Base-by-base conservation (phyloP, 2,888 invertebrate genomes). In the Chalcis sispes region DNA sequence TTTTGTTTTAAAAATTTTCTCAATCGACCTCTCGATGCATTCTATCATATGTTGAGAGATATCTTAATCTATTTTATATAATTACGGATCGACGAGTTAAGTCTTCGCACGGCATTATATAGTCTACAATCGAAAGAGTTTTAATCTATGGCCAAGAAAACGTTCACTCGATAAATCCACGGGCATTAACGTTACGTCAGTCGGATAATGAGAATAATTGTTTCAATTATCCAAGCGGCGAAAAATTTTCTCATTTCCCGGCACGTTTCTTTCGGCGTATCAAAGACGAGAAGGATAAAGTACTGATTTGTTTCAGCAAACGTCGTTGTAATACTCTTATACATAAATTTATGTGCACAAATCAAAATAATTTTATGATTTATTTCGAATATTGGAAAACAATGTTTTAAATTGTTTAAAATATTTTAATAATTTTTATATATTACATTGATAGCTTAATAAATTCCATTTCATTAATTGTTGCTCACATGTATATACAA, bases 171-270 rank as follows among this genome's bases (percentile, higher is more conserved):
- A 42, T 67, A 67, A 50, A 70, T 59, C 32, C 36, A 32, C 36
- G 52, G 2, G 10, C 25, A 36, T 20, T 20, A 15, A 23, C 25
- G 56, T 42, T 56, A 67, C 23, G 10, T 20, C 29, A 58, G n/a
- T 54, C 42, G 29, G 29, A 54, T 74, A 74, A 74, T 74, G 67
- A 36, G 46, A 54, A 67, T 74, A 67, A 74, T 74, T 66, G 52
- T 74, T 74, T 74, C 67, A 74, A 74, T 74, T 62, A 62, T 67
- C 67, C 2, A n/a, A 46, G 36, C 20, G 46, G 25, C 25, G 74
- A 67, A 67, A 74, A 66, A 54, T 67, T 59, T 59, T 25, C 52
- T 52, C 27, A 8, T 13, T 59, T 36, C 36, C n/a, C 54, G 50
- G 40, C 15, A n/a, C 23, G 36, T 20, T 29, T 5, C n/a, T n/a